Evolutionary conservation across 2,113 vertebrate genomes (phyloP), one percentile per base, ranked within the genome.

Genomic region (Campylorhamphus procurvoides): DNA sequence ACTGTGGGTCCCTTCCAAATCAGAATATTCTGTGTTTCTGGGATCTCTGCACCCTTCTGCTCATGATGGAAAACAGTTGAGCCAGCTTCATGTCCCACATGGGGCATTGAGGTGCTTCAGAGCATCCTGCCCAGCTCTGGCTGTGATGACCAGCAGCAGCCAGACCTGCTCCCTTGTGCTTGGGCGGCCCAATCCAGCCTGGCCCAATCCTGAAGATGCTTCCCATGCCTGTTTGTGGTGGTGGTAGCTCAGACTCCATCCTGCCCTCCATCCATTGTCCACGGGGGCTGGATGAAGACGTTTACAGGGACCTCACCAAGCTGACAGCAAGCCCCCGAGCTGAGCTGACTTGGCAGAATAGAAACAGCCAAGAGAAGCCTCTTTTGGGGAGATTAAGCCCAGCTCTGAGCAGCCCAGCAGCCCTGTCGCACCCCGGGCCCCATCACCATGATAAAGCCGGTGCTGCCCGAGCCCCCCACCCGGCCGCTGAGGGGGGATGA

Each of bases 191-290:
- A 29, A 3, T 24, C 59, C 68, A 81, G 47, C 58, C 58, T 2
- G 4, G 13, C 53, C 68, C 46, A 40, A 78, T 22, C 52, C 71
- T 9, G 40, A 44, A 47, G 71, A n/a, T 20, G 14, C 20, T 68
- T 18, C 53, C 33, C 27, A 4, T 33, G n/a, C 13, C 71, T 0
- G 0, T 19, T 37, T 1, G 0, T 0, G 2, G 52, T 50, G 25
- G 23, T 5, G 52, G 19, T 7, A 19, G 49, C 50, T 74, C 18
- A 9, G 55, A 16, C 52, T 52, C 75, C 6, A 0, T 55, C n/a
- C 69, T 62, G 12, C 68, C 58, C 35, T 60, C 68, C 40, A 13
- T 3, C 47, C 49, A 7, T 23, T 64, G 47, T 74, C 60, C 0
- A 0, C 12, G 3, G 42, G 14, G 42, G n/a, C 39, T 74, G 56